Conservation (phyloP, 2,797 vertebrate genomes). For the Chloroceryle amazona region DNA sequence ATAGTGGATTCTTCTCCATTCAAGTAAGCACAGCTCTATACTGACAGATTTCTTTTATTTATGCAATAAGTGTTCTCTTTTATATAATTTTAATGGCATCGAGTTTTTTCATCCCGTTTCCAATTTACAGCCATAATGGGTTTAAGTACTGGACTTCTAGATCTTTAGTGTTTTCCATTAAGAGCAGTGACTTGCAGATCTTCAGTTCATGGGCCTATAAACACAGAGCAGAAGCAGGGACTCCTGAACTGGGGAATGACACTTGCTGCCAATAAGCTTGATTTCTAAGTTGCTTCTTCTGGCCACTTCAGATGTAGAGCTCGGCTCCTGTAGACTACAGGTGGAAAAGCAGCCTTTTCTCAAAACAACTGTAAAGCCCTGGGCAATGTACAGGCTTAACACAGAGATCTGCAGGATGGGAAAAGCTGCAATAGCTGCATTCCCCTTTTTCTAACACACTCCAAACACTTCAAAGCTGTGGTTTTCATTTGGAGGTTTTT, state of each 20-base stretch:
- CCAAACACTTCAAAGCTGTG: neutral
- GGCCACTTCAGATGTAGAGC: neutral
- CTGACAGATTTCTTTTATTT: neutral
- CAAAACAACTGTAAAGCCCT: neutral
- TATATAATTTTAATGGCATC: neutral
- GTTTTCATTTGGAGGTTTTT: neutral
- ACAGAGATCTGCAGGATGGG: neutral
- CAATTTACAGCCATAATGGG: neutral
- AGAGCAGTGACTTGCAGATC: neutral
- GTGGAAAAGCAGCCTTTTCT: neutral
- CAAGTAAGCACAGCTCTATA: conserved; percentile 86
- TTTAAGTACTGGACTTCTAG: neutral
- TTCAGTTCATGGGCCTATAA: neutral
- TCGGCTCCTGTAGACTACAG: neutral
- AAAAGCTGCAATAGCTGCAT: neutral
- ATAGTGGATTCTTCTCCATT: conserved; percentile 99
- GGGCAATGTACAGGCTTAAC: neutral
- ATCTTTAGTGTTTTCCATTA: neutral
- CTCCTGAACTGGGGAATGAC: neutral
- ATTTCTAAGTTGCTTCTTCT: neutral
- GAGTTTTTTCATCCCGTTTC: neutral
- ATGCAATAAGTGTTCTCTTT: neutral
- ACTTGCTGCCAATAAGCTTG: neutral
- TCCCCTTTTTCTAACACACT: neutral
- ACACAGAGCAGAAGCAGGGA: neutral